phyloP scores from a whole-genome alignment of 2,888 invertebrate species.

The Heliconius ismenius region DNA sequence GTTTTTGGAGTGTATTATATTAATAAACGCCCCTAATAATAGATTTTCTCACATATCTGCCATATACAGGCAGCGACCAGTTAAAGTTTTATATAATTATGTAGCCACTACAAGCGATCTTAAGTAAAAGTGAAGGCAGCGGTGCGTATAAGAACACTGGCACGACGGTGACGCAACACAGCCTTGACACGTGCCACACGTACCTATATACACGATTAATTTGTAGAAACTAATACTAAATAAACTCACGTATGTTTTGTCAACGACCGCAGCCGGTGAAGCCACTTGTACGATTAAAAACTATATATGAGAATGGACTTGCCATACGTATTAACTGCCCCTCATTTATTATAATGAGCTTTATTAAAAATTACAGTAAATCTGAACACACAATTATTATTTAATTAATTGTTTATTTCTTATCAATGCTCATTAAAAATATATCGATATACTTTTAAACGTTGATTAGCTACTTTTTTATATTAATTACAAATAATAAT shows the following conservation, averaged over 20 bases:
- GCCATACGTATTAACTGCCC: not conserved
- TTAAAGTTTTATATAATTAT: no score
- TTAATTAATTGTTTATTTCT: conserved; percentile 8
- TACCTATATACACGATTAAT: not conserved
- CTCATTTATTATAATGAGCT: not conserved
- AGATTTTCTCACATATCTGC: no score
- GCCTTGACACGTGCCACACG: conserved; percentile 1
- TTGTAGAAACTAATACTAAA: not conserved
- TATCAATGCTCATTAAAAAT: conserved; percentile 17
- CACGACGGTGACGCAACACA: conserved; percentile 3
- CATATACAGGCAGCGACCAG: no score
- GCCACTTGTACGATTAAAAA: conserved; percentile 5
- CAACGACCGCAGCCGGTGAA: conserved; percentile 1
- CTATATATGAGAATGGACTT: not conserved
- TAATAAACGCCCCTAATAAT: no score
- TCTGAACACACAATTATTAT: conserved; percentile 8
- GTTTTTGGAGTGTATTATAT: no score
- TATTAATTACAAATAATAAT: not conserved
- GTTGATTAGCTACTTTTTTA: not conserved
- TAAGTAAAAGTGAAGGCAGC: not conserved
- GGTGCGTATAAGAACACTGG: not conserved
- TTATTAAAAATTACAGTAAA: conserved; percentile 2
- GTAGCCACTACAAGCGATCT: not conserved
- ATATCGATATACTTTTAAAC: conserved; percentile 5
- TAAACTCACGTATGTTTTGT: not conserved